phyloP scores from a whole-genome alignment of 2,797 vertebrate species.

The Hyperoplus lanceolatus region DNA sequence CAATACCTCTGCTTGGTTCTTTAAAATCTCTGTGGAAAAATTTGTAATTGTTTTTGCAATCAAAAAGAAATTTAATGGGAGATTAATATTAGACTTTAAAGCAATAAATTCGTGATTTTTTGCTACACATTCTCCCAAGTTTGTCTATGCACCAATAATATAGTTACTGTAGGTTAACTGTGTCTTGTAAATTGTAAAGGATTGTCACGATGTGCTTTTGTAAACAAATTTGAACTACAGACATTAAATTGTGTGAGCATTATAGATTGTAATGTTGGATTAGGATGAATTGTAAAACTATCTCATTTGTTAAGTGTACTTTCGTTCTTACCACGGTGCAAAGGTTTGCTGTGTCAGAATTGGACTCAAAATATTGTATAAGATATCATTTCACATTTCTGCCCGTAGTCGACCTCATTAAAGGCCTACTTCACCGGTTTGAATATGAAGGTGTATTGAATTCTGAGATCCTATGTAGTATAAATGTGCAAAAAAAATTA shows the following conservation, averaged over 20 bases:
- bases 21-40: constrained; percentile 81
- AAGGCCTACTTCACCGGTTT: no score
- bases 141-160: constrained; percentile 89
- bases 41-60: constrained; percentile 85
- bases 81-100: constrained; percentile 83
- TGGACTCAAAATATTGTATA: constrained; percentile 62
- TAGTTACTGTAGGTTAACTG: constrained; percentile 84
- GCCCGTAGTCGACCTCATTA: constrained; percentile 53
- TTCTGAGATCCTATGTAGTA: no score
- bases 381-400: constrained; percentile 55
- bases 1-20: constrained; percentile 86
- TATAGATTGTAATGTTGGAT: constrained; percentile 72
- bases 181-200: constrained; percentile 84
- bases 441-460: no score
- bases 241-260: constrained; percentile 73
- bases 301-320: constrained; percentile 73
- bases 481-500: no score
- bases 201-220: constrained; percentile 80
- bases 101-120: constrained; percentile 89
- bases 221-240: constrained; percentile 78
- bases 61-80: constrained; percentile 80
- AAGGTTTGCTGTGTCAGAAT: constrained; percentile 64
- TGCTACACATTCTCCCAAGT: constrained; percentile 81
- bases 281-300: constrained; percentile 70
- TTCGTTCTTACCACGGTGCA: constrained; percentile 61